These are phyloP conservation scores for Diglossa cyanea DNA, from an alignment of 2,797 vertebrate species.

Conservation along the genomic window DNA sequence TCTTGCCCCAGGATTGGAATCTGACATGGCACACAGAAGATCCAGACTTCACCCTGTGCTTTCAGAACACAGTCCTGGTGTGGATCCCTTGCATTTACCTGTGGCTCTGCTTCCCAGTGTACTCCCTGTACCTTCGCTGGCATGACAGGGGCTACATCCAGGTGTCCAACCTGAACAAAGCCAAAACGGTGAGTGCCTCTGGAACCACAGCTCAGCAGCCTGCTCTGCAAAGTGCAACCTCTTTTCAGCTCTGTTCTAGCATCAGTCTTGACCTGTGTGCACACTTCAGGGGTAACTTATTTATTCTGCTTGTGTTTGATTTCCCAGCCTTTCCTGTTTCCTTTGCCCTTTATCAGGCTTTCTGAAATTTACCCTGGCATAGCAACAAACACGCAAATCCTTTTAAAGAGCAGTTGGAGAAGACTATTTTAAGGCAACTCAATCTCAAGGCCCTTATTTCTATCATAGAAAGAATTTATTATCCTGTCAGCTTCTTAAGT, in stretches of 20 bases:
- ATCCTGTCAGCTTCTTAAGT: not conserved
- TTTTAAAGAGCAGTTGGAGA: not conserved
- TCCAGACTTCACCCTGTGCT: conserved; percentile 91
- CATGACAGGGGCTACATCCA: conserved; percentile 89
- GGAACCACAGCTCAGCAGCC: accelerated
- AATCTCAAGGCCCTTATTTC: not conserved
- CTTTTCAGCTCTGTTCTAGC: not conserved
- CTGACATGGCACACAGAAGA: conserved; percentile 84
- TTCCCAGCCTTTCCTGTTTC: not conserved
- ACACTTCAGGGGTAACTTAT: not conserved
- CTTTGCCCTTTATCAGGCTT: not conserved
- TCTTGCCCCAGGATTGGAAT: conserved; percentile 85
- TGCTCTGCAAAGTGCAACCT: not conserved
- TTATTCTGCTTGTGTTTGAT: not conserved
- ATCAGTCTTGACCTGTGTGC: not conserved
- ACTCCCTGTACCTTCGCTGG: conserved; percentile 83
- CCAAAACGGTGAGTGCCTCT: conserved; percentile 84
- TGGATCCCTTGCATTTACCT: conserved; percentile 92
- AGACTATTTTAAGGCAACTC: not conserved
- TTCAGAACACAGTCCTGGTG: conserved; percentile 88
- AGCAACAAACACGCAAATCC: not conserved
- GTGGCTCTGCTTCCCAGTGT: conserved; percentile 87
- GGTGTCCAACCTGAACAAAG: conserved; percentile 91
- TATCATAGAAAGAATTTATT: not conserved
- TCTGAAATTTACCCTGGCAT: not conserved